Base-by-base conservation (phyloP, 2,888 invertebrate species). In the Tipula unca region DNA sequence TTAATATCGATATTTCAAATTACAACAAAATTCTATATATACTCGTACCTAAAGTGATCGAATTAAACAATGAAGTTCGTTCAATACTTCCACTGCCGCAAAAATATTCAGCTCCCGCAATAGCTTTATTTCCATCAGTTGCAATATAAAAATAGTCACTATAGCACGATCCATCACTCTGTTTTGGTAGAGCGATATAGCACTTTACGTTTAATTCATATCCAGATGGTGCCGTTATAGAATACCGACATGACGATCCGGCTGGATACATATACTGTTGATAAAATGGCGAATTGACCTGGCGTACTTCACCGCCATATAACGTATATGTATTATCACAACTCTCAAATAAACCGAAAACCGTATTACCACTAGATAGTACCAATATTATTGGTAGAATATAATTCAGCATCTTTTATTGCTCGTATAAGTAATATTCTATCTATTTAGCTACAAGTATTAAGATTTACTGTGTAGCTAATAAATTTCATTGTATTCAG, bases 61-160 rank as follows among this genome's bases (percentile, higher is more conserved):
- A 83, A 83, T 83, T 83, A 35, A 83, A 83, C 35, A 83, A 83
- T 5, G 83, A 83, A 2, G 83, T 32, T 35, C 17, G 10, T 83
- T 32, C 35, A 6, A 83, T n/a, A n/a, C 4, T 32, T 0, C 89
- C 89, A 82, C 87, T 88, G 85, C 90, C 90, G 87, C 90, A 90
- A 88, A 90, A 90, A 88, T 89, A 90, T 87, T 90, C 90, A 20
- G 91, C 90, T 87, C 88, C 89, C 86, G 89, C 88, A 87, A 90
- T 86, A 86, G 89, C 87, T 87, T 89, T 89, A 85, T 89, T 89
- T 87, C 90, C 90, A 86, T 90, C 89, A 86, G 88, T 88, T 87
- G 90, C 90, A 87, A 90, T 90, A 87, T 90, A 90, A 87, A 90
- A 89, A 87, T 89, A 87, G 86, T 90, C 90, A n/a, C 88, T 86